A percentile compares a stretch with the other conserved stretches of the same genome.
phyloP scores from a whole-genome alignment of 2,113 vertebrate species.

The Scytalopus superciliaris region DNA sequence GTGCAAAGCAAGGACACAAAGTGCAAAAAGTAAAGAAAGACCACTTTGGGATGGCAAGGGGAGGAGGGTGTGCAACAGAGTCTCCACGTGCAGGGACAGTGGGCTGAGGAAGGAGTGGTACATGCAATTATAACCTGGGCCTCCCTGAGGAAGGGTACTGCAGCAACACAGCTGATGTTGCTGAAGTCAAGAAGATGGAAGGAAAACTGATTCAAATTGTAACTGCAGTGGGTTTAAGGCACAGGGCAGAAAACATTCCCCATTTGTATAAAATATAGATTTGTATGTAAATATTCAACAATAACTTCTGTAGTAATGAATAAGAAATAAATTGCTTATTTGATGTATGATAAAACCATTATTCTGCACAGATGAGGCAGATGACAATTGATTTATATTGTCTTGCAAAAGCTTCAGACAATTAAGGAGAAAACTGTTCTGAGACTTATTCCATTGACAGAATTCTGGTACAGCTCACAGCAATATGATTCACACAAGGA shows the following conservation, averaged over 20 bases:
- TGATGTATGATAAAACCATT: constrained; percentile 31
- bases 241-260: background rate
- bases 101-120: background rate
- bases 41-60: background rate
- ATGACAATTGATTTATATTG: constrained; percentile 46
- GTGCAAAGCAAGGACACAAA: background rate
- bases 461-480: constrained; percentile 64
- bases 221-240: background rate
- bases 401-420: constrained; percentile 47
- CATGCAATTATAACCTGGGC: background rate
- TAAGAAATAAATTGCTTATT: constrained; percentile 30
- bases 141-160: background rate
- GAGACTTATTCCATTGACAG: constrained; percentile 43
- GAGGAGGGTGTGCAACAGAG: fast-evolving
- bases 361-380: constrained; percentile 40
- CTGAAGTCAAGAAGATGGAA: background rate
- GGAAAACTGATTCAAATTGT: background rate
- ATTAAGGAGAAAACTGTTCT: constrained; percentile 45
- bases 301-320: constrained; percentile 4
- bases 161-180: fast-evolving
- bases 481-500: constrained; percentile 53
- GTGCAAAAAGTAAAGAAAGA: background rate
- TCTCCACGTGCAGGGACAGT: fast-evolving
- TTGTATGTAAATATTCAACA: constrained; percentile 36
- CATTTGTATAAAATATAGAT: constrained; percentile 24